Conservation (phyloP, 2,113 vertebrate genomes). For the Zapus hudsonius region DNA sequence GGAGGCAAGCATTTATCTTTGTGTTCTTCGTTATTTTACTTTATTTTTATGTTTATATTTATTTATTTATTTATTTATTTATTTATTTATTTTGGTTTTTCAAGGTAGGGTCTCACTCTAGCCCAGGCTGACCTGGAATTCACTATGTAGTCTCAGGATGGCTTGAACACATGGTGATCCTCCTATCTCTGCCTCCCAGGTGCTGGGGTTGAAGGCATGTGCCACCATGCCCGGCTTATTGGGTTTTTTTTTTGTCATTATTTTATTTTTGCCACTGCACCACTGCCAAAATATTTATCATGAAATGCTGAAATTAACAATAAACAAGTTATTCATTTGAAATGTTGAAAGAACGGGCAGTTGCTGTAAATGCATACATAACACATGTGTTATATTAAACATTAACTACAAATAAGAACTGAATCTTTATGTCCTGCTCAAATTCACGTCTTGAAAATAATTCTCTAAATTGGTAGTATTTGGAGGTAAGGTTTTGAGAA, state of each 20-base stretch:
- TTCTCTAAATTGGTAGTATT: background rate
- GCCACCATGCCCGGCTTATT: no score
- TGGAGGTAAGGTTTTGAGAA: background rate
- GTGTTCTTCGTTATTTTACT: slow-evolving; percentile 44
- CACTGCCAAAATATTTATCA: slow-evolving; percentile 25
- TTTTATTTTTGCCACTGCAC: background rate
- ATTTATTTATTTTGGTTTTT: no score
- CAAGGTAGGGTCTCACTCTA: no score
- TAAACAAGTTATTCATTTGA: background rate
- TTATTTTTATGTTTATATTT: no score
- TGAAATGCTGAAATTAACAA: slow-evolving; percentile 18
- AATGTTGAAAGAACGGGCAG: slow-evolving; percentile 8
- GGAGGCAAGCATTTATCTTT: background rate
- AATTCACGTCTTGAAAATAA: background rate
- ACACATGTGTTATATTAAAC: background rate
- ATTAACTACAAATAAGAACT: background rate
- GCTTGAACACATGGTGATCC: no score
- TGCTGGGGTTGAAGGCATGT: no score
- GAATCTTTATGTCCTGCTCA: background rate
- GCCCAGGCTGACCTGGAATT: no score
- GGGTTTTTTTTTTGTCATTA: no score
- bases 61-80: no score
- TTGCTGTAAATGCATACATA: background rate
- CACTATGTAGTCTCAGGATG: no score
- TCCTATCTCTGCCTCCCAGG: no score